Evolutionary conservation across 2,888 invertebrate genomes (phyloP), one percentile per base, ranked within the genome.

Genomic region (Acanthosepion esculentum): DNA sequence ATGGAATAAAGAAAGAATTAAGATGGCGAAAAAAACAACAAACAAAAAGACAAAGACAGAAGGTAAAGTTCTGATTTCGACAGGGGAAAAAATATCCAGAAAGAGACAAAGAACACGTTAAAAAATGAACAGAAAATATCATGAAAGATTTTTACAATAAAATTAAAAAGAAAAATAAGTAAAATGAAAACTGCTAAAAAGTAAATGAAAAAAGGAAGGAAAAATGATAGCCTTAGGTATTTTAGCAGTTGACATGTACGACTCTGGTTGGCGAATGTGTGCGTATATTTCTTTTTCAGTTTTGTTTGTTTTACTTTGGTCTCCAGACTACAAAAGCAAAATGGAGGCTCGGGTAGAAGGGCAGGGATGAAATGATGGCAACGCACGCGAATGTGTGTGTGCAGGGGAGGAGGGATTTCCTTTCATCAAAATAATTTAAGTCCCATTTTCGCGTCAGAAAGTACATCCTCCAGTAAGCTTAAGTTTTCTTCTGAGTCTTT

Each of bases 351-450:
- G n/a, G n/a, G n/a, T n/a, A 15, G 78, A 33, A 78, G n/a, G n/a
- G 78, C 5, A 1, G 5, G 78, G 78, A n/a, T n/a, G 29, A 78
- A 78, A 78, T 15, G 78, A 78, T 59, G 78, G 15, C n/a, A 8
- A n/a, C 78, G n/a, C 78, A n/a, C n/a, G 78, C 12, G n/a, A 23
- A 64, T 26, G 64, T 18, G 78, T 78, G n/a, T 78, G n/a, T n/a
- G n/a, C 15, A n/a, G 78, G n/a, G 10, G 59, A 15, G 78, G 33
- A 15, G 78, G 33, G 78, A 5, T 78, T 78, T 78, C 78, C 78
- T 78, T 78, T 78, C 78, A 78, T 78, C 78, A n/a, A 78, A 78
- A 78, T 78, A 78, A 78, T 78, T 78, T 78, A 78, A 78, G 78
- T 78, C 78, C 78, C n/a, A 78, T 78, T 78, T 78, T 78, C 78